Conservation (phyloP, 1,140 invertebrate species). For the Ostrea denselamellosa region DNA sequence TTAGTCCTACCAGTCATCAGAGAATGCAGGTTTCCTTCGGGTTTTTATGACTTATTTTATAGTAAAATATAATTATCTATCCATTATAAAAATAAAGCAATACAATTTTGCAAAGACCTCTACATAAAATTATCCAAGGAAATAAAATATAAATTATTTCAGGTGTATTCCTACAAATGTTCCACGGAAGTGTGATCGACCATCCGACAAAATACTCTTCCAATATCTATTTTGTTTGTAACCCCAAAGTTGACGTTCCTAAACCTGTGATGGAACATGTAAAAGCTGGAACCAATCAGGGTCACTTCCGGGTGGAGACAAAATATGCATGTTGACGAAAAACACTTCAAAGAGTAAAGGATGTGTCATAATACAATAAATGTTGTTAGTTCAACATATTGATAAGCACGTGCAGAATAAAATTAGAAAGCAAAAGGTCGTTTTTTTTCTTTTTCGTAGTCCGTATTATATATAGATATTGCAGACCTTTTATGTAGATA, state of each 20-base stretch:
- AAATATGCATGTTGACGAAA: background rate
- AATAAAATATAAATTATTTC: background rate
- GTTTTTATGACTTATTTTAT: too few species aligned
- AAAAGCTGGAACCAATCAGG: conserved; percentile 11
- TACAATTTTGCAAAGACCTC: too few species aligned
- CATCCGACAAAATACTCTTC: conserved; percentile 13
- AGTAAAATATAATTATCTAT: too few species aligned
- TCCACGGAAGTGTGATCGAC: conserved; percentile 11
- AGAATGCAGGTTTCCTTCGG: too few species aligned
- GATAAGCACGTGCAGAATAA: background rate
- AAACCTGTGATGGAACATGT: conserved; percentile 28
- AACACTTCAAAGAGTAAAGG: background rate
- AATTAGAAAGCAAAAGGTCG: background rate
- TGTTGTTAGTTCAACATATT: background rate
- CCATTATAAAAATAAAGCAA: too few species aligned
- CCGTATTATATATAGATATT: background rate
- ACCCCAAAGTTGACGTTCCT: background rate
- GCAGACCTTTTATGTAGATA: background rate
- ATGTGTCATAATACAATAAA: background rate
- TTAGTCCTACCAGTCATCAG: too few species aligned
- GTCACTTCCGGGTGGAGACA: background rate
- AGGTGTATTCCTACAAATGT: conserved; percentile 22
- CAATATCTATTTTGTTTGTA: background rate
- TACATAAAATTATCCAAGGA: too few species aligned
- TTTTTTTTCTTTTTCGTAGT: background rate